Base-by-base conservation (phyloP, 2,113 vertebrate species). In the Tyto alba region DNA sequence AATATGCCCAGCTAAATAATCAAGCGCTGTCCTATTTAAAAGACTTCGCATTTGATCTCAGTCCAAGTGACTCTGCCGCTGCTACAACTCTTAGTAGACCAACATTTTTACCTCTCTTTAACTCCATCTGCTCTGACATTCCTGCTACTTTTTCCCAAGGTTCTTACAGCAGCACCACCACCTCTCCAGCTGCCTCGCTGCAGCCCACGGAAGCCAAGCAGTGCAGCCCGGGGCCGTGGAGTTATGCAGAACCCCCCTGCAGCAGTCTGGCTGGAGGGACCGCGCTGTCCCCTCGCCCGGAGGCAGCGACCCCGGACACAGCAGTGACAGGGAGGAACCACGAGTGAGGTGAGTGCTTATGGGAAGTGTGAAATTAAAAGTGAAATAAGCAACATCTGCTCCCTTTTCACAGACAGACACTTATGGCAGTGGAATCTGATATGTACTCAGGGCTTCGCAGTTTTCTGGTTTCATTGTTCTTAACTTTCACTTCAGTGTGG, bases 1-100 rank as follows among this genome's bases (percentile, higher is more conserved):
- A 97, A 50, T 96, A 96, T 11, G 25, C 93, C 16, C 95, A 88
- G 36, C 52, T 97, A 71, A 97, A 96, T 63, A 87, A 83, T 36
- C 96, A 96, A 92, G 80, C 84, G 1, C 45, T 76, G 50, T 95
- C 92, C 38, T 97, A 95, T 10, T 60, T 92, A 26, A 95, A 96
- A 86, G 92, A 90, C 53, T 89, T 91, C 8, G 26, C 72, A 3
- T 30, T 96, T 12, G 92, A 97, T 69, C 87, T 96, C 48, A 88
- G 71, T 18, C 60, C 92, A 21, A 64, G 64, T n/a, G 91, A 87
- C 20, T 43, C 79, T 55, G 45, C 22, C 32, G 25, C 92, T 53
- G 85, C 48, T 16, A 32, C 80, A n/a, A 53, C 88, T 20, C 85
- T 91, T n/a, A 91, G 36, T 1, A 95, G 89, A 64, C 97, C 94